Percentiles rank a stretch among this genome's conserved stretches.
These are phyloP conservation scores for Sebastiscus tertius DNA, from an alignment of 2,797 vertebrate species.

Conservation along the genomic window DNA sequence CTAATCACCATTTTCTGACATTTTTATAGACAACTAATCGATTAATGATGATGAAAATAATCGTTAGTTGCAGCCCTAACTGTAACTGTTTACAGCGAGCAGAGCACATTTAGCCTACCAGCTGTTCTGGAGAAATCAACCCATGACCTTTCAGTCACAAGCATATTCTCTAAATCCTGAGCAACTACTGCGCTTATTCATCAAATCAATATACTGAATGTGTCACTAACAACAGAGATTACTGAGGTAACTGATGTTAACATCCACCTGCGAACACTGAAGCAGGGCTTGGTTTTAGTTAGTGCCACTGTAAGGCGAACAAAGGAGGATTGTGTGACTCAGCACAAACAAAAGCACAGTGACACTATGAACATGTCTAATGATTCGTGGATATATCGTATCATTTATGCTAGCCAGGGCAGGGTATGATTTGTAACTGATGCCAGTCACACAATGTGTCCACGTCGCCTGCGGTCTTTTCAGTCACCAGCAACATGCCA, in stretches of 20 bases:
- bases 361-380: slow-evolving; percentile 37
- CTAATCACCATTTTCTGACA: no score
- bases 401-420: neutral
- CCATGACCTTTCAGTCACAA: slow-evolving; percentile 29
- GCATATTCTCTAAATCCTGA: slow-evolving; percentile 3
- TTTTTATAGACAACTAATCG: no score
- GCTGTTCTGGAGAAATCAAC: slow-evolving; percentile 31
- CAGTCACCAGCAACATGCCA: slow-evolving; percentile 7
- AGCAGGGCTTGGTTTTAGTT: neutral
- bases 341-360: slow-evolving; percentile 9
- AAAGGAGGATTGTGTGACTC: slow-evolving; percentile 26
- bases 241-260: neutral
- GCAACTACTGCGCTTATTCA: neutral
- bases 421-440: neutral
- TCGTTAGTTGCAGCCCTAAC: no score
- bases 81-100: neutral
- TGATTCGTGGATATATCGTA: slow-evolving; percentile 23
- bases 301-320: neutral
- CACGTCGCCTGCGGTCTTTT: neutral
- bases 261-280: neutral
- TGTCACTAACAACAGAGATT: slow-evolving; percentile 6
- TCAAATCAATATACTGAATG: neutral
- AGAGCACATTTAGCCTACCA: slow-evolving; percentile 21
- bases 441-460: slow-evolving; percentile 17
- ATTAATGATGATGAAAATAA: no score